Percentiles rank a stretch among this genome's conserved stretches.
phyloP scores from a whole-genome alignment of 2,797 vertebrate genomes.

The Arctocebus calabarensis region DNA sequence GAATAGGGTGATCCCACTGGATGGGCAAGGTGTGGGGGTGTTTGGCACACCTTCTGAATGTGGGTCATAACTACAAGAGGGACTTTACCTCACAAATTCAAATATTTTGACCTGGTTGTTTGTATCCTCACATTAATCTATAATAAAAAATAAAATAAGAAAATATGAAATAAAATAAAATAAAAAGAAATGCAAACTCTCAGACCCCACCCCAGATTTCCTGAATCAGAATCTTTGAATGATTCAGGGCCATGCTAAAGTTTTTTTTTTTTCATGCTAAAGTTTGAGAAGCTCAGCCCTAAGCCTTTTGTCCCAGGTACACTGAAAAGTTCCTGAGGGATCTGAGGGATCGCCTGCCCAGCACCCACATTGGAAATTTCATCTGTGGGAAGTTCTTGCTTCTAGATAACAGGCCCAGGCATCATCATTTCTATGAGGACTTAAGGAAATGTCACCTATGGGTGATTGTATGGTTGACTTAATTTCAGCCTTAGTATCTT shows the following conservation, averaged over 20 bases:
- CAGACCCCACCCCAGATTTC: background rate
- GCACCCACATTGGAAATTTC: background rate
- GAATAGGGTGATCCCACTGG: too few relatives aligned
- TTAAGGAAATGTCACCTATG: constrained; percentile 12
- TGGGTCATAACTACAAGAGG: too few relatives aligned
- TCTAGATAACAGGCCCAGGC: background rate
- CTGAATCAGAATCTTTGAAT: background rate
- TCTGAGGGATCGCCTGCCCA: background rate
- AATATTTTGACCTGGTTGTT: too few relatives aligned
- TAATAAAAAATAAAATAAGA: too few relatives aligned
- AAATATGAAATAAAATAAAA: too few relatives aligned
- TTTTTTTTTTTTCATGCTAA: background rate
- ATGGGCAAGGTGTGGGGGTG: too few relatives aligned
- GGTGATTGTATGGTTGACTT: constrained; percentile 25
- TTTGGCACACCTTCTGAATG: too few relatives aligned
- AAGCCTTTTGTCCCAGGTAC: background rate
- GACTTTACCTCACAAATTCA: too few relatives aligned
- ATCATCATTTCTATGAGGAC: background rate
- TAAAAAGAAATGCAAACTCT: background rate
- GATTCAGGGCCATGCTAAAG: background rate
- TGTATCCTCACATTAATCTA: too few relatives aligned
- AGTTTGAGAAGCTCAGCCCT: background rate
- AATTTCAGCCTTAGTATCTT: constrained; percentile 58
- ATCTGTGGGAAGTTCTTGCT: background rate
- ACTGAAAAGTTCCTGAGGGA: background rate